phyloP scores from a whole-genome alignment of 2,113 vertebrate species.

The Edolisoma coerulescens region DNA sequence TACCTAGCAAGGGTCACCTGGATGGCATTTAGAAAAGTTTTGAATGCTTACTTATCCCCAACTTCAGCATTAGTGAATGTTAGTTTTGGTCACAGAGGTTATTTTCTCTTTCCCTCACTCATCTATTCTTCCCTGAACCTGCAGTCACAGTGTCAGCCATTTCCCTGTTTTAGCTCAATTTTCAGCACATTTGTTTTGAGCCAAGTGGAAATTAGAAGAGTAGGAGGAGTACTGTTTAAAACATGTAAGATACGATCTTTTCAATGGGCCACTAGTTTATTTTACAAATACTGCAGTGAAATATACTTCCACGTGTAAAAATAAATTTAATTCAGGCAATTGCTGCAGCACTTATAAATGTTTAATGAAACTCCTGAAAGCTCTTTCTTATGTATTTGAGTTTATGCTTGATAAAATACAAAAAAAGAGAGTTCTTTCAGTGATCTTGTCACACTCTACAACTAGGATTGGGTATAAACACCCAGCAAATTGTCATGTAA shows the following conservation, averaged over 20 bases:
- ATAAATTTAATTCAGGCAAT: slow-evolving; percentile 15
- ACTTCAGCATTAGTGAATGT: background rate
- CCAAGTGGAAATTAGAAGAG: background rate
- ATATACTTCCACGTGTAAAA: background rate
- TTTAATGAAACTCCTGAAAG: background rate
- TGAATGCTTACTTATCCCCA: background rate
- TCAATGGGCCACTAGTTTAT: background rate
- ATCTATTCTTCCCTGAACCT: background rate
- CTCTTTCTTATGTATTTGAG: background rate
- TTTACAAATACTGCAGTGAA: background rate
- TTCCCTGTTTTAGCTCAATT: background rate
- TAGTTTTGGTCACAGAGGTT: background rate
- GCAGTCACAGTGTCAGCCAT: background rate
- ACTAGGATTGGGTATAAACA: background rate
- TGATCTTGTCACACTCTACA: background rate
- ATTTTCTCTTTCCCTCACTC: background rate
- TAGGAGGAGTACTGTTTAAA: slow-evolving; percentile 13
- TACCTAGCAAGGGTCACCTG: background rate
- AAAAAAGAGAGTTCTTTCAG: background rate
- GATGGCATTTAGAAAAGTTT: background rate
- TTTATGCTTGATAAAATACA: background rate
- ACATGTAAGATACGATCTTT: background rate
- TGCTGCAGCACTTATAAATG: background rate
- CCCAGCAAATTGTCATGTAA: background rate
- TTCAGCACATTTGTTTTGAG: background rate